Conservation (phyloP, 2,113 vertebrate genomes). For the Strix aluco region DNA sequence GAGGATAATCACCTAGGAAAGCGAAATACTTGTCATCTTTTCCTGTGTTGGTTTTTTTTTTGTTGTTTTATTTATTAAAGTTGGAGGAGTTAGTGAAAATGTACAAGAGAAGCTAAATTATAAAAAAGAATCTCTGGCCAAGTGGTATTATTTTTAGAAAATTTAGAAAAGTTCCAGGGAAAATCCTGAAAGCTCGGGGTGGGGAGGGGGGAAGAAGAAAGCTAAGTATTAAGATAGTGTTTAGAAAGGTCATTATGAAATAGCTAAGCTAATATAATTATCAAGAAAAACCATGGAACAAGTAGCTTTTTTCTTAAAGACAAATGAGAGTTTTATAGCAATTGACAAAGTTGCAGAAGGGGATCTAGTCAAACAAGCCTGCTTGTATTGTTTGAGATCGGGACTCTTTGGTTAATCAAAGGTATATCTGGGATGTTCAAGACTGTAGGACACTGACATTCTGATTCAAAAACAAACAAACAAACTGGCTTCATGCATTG, state of each 20-base stretch:
- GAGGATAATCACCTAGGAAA: neutral
- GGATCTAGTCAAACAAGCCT: neutral
- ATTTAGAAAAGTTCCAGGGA: neutral
- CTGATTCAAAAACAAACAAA: neutral
- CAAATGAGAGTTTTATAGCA: neutral
- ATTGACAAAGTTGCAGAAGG: neutral
- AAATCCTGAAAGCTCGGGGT: neutral
- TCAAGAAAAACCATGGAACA: neutral
- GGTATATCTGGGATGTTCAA: neutral
- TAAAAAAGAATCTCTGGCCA: neutral
- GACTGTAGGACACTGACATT: neutral
- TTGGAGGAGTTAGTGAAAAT: neutral
- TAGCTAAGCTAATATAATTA: neutral
- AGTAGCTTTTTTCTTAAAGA: neutral
- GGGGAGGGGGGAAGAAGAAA: neutral
- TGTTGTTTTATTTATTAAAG: neutral
- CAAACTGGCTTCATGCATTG: neutral
- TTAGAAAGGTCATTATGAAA: neutral
- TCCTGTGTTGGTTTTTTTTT: neutral
- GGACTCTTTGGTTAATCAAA: neutral
- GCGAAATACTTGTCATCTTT: neutral
- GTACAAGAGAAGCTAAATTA: neutral
- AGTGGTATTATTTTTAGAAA: neutral
- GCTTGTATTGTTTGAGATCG: neutral
- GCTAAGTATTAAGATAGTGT: neutral